Percentiles rank a stretch among this genome's conserved stretches.
Evolutionary conservation across 2,888 invertebrate species (phyloP).

Genomic region (Apamea crenata): DNA sequence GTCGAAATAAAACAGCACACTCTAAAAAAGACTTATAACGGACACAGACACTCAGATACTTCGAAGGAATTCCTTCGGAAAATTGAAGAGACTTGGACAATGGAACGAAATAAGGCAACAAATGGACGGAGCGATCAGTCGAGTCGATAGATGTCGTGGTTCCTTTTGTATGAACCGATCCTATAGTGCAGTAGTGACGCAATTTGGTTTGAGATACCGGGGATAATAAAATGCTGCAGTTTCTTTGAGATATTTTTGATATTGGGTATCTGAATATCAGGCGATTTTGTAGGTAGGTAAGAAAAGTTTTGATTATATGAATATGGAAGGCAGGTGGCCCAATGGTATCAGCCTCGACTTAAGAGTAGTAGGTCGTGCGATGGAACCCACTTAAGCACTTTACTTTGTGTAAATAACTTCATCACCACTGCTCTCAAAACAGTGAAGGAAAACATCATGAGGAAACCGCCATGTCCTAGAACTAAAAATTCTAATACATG

Average conservation of each 20-base stretch:
- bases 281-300: background rate
- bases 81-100: constrained; percentile 71
- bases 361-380: too few species aligned
- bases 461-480: too few species aligned
- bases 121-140: constrained; percentile 59
- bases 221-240: constrained; percentile 14
- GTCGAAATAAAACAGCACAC: constrained; percentile 1
- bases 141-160: constrained; percentile 30
- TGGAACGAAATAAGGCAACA: constrained; percentile 66
- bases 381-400: too few species aligned
- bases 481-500: too few species aligned
- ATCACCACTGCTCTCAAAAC: background rate
- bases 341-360: too few species aligned
- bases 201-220: constrained; percentile 26
- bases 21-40: background rate
- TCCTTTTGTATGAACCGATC: constrained; percentile 32
- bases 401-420: too few species aligned
- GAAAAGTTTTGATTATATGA: too few species aligned
- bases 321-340: too few species aligned
- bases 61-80: constrained; percentile 57
- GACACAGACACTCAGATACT: constrained; percentile 24
- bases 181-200: constrained; percentile 31
- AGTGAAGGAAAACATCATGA: too few species aligned
- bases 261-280: background rate
- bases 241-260: background rate